Conservation (phyloP, 2,113 vertebrate species). For the Amazona guildingii region DNA sequence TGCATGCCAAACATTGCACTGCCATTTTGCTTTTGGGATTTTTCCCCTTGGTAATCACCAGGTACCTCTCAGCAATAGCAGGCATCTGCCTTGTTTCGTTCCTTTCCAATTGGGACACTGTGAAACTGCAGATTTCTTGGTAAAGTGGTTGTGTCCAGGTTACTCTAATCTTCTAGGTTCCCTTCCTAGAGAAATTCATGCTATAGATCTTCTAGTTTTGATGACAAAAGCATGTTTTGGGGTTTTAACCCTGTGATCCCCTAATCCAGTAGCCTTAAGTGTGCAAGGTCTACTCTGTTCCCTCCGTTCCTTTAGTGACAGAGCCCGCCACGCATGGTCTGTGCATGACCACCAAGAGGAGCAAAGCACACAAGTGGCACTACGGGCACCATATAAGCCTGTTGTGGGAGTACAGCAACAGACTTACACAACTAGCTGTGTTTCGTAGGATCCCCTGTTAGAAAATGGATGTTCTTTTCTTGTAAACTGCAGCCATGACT, state of each 20-base stretch:
- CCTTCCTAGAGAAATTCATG: neutral
- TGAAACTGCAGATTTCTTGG: neutral
- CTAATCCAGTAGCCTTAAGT: neutral
- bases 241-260: neutral
- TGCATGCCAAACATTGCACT: fast-evolving
- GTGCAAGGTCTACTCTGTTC: neutral
- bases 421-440: neutral
- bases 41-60: neutral
- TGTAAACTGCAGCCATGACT: neutral
- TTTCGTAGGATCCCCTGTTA: neutral
- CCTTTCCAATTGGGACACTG: neutral
- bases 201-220: neutral
- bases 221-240: neutral
- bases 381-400: too few species aligned
- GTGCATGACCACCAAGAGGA: neutral
- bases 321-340: fast-evolving
- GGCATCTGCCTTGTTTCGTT: neutral
- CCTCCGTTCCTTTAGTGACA: neutral
- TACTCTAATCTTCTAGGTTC: neutral
- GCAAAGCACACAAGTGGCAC: neutral
- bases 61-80: neutral
- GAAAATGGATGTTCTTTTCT: neutral
- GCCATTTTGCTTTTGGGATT: neutral
- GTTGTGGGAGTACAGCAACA: too few species aligned
- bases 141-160: neutral